phyloP scores from a whole-genome alignment of 2,888 invertebrate species.

The Ormyrus pomaceus region DNA sequence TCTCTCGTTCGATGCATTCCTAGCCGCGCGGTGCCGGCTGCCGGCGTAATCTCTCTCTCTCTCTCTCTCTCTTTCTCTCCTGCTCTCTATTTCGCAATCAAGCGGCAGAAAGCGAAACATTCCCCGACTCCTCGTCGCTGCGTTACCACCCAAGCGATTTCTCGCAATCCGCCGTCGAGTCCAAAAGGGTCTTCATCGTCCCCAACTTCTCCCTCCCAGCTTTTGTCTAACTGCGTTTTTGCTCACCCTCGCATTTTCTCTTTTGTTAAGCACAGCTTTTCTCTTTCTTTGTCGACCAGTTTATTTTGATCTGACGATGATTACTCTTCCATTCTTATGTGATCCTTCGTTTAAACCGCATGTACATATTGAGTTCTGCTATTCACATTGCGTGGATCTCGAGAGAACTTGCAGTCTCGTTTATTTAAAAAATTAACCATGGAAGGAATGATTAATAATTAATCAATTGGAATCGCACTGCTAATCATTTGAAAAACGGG shows the following conservation, averaged over 20 bases:
- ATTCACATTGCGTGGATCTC: no score
- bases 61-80: not conserved
- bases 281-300: not conserved
- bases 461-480: no score
- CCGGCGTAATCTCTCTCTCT: slow-evolving; percentile 11
- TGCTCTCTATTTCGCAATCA: slow-evolving; percentile 59
- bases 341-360: not conserved
- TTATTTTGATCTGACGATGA: not conserved
- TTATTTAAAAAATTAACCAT: no score
- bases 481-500: no score
- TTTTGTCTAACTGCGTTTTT: not conserved
- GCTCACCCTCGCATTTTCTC: not conserved
- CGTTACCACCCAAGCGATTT: slow-evolving; percentile 7
- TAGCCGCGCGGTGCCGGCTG: not conserved
- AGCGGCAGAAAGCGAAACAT: slow-evolving; percentile 48
- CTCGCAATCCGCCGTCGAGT: slow-evolving; percentile 47
- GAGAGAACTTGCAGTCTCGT: no score
- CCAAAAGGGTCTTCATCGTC: slow-evolving; percentile 60
- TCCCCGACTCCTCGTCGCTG: slow-evolving; percentile 34
- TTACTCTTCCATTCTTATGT: not conserved
- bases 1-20: slow-evolving; percentile 33
- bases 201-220: slow-evolving; percentile 14
- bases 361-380: no score
- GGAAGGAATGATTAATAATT: no score
- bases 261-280: not conserved